phyloP scores from a whole-genome alignment of 2,888 invertebrate genomes.

The Colostygia pectinataria region DNA sequence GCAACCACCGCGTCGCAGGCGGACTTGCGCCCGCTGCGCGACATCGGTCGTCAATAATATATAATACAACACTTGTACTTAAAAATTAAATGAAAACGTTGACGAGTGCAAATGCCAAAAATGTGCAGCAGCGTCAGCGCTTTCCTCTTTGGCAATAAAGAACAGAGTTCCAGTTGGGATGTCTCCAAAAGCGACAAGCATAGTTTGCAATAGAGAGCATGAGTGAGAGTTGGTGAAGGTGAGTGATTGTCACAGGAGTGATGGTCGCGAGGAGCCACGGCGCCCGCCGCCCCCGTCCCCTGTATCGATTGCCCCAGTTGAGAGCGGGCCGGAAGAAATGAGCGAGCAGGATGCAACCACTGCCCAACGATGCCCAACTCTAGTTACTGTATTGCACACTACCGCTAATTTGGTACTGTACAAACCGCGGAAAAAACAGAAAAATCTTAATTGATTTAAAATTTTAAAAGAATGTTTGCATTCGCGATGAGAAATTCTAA shows the following conservation, averaged over 20 bases:
- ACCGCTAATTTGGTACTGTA: slow-evolving; percentile 29
- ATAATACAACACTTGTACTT: too few relatives aligned
- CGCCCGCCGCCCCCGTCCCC: slow-evolving; percentile 53
- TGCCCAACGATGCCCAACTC: slow-evolving; percentile 73
- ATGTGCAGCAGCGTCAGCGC: too few relatives aligned
- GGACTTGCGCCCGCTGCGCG: too few relatives aligned
- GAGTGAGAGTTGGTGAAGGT: slow-evolving; percentile 39
- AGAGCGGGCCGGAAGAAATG: slow-evolving; percentile 81
- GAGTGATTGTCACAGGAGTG: slow-evolving; percentile 79
- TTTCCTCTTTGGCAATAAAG: too few relatives aligned
- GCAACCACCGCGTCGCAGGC: too few relatives aligned
- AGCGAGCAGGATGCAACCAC: slow-evolving; percentile 81
- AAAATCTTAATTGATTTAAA: too few relatives aligned
- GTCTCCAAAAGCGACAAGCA: slow-evolving; percentile 5
- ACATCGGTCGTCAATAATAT: too few relatives aligned
- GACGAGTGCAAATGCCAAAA: too few relatives aligned
- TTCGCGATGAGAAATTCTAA: slow-evolving; percentile 23
- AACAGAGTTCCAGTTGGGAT: neutral
- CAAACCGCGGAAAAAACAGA: slow-evolving; percentile 41
- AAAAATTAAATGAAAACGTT: too few relatives aligned
- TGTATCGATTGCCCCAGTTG: slow-evolving; percentile 87
- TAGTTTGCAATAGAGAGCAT: slow-evolving; percentile 13
- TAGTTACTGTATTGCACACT: slow-evolving; percentile 69
- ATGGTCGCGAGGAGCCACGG: slow-evolving; percentile 65
- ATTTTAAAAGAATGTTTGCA: neutral